These are phyloP conservation scores for Trichoplax adhaerens DNA, from an alignment of 37 sponge, comb jelly and placozoan genomes.

Conservation along the genomic window DNA sequence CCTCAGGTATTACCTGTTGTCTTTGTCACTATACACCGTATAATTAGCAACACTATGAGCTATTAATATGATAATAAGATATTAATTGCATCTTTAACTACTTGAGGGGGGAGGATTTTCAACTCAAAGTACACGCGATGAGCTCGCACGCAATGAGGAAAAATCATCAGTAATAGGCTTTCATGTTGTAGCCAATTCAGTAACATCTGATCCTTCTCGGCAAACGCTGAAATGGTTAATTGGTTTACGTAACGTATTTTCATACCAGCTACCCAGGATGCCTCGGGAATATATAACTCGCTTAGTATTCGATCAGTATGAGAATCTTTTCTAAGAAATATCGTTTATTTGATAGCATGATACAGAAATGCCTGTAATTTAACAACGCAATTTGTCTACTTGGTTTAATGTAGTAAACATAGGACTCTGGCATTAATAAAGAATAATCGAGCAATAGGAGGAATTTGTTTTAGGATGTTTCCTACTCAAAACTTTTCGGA, in stretches of 20 bases:
- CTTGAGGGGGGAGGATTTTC: too few species aligned
- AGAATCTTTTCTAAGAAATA: background rate
- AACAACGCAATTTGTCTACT: background rate
- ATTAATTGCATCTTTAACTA: too few species aligned
- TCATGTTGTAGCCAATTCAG: constrained; percentile 50
- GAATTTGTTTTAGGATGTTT: constrained; percentile 85
- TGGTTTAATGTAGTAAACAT: constrained; percentile 45
- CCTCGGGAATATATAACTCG: constrained; percentile 95
- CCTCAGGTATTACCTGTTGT: constrained; percentile 36
- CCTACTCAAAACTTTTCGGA: constrained; percentile 78
- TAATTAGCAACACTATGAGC: too few species aligned
- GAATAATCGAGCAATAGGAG: constrained; percentile 78
- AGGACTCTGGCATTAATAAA: constrained; percentile 68
- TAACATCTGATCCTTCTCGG: background rate
- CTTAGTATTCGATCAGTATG: constrained; percentile 84
- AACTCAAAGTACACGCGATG: constrained; percentile 64
- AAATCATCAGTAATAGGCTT: constrained; percentile 40
- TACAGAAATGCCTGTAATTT: background rate
- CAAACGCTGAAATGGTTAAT: background rate
- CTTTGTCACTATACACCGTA: too few species aligned
- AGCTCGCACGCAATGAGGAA: constrained; percentile 66
- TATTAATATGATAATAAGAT: too few species aligned
- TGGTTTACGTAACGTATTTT: constrained; percentile 60
- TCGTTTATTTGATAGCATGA: background rate
- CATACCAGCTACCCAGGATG: constrained; percentile 84